Conservation (phyloP, 1,140 invertebrate species). For the Nixonia krombeini region DNA sequence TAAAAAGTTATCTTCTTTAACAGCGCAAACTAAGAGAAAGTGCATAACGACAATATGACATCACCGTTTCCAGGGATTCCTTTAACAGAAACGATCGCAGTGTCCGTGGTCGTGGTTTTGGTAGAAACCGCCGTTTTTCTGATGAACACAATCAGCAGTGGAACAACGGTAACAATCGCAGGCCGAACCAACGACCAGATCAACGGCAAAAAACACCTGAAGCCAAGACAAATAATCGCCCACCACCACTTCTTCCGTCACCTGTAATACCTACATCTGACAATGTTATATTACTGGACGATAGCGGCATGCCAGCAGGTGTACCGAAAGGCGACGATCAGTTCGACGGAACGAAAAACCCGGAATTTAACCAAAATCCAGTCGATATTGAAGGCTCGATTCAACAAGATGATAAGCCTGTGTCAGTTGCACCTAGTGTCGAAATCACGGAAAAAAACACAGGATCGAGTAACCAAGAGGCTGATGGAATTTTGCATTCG, state of each 20-base stretch:
- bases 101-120: slow-evolving; percentile 50
- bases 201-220: slow-evolving; percentile 39
- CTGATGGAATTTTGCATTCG: too few species aligned
- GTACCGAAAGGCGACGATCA: slow-evolving; percentile 35
- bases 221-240: slow-evolving; percentile 26
- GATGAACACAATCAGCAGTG: slow-evolving; percentile 55
- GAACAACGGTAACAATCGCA: slow-evolving; percentile 47
- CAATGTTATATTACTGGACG: slow-evolving; percentile 52
- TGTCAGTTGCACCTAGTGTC: too few species aligned
- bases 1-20: too few species aligned
- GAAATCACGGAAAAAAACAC: neutral
- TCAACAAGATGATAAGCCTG: too few species aligned
- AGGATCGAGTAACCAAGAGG: neutral
- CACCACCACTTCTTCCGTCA: slow-evolving; percentile 25
- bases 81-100: slow-evolving; percentile 59
- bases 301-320: slow-evolving; percentile 52
- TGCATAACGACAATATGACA: neutral
- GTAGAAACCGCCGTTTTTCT: slow-evolving; percentile 50
- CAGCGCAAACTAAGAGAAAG: too few species aligned
- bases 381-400: neutral
- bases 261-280: slow-evolving; percentile 45
- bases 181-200: slow-evolving; percentile 28
- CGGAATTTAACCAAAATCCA: too few species aligned
- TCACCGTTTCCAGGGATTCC: slow-evolving; percentile 18
- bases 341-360: neutral